Base-by-base conservation (phyloP, 2,888 invertebrate species). In the Frankliniella fusca region DNA sequence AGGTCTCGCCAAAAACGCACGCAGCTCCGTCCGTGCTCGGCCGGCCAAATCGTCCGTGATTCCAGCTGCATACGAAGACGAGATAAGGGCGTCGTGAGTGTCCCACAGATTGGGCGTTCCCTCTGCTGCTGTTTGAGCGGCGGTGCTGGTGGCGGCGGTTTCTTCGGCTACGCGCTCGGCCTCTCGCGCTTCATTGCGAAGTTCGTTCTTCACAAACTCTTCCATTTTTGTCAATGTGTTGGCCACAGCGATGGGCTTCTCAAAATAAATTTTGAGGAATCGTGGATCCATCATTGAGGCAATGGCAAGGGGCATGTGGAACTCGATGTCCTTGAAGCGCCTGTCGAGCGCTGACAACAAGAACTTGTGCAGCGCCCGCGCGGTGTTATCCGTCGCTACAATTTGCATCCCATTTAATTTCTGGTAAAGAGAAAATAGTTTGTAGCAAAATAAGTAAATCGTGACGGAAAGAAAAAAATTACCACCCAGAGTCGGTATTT, bases 261-360 rank as follows among this genome's bases (percentile, higher is more conserved):
- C 83, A 81, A 86, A 85, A 85, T 86, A 85, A 80, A 86, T 81
- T 85, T 86, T 86, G 79, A 84, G 83, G 48, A 86, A 86, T 81
- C 87, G 83, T 10, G 86, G 85, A 81, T 86, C 86, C 76, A 86
- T 84, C 76, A 87, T 84, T 11, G 81, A 85, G 70, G 86, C 85
- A 83, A 85, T 84, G 81, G 85, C 85, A 82, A 85, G 83, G 80
- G 84, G 83, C 80, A 83, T 83, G 50, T 83, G 84, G 54, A 81
- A 83, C 83, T 85, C 84, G 81, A 85, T 85, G 50, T 50, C 15
- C 50, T 50, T 50, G 50, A 50, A 50, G 50, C 50, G 50, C 50
- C 50, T 9, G 50, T 50, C 50, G 50, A 50, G 50, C 50, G 9
- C 50, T 11, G 50, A 50, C 50, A 50, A 11, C 50, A 50, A 50